Evolutionary conservation across 2,888 invertebrate species (phyloP).

Genomic region (Limnephilus auricula): DNA sequence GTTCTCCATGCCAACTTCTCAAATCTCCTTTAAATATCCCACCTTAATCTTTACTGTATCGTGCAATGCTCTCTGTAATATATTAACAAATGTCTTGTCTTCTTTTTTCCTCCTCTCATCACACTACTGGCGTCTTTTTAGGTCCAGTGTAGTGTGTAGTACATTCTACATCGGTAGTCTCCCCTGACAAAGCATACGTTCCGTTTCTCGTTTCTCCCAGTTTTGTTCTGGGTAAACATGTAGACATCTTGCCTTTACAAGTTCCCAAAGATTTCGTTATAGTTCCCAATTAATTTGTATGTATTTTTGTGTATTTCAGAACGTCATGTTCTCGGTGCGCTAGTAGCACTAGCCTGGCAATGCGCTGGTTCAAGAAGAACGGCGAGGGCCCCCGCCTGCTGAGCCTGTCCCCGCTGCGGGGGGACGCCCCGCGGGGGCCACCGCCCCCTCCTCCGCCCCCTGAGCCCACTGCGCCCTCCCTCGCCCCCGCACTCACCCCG

Average conservation of each 20-base stretch:
- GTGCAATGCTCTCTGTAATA: background rate
- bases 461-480: conserved; percentile 51
- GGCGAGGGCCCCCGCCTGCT: conserved; percentile 83
- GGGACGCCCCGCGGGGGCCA: conserved; percentile 63
- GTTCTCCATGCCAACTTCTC: background rate
- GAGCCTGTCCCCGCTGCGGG: conserved; percentile 79
- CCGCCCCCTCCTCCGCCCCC: conserved; percentile 61
- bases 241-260: background rate
- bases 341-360: conserved; percentile 68
- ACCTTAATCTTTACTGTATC: background rate
- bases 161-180: background rate
- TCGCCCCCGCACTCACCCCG: conserved; percentile 57
- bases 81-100: too few species aligned
- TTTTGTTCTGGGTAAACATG: background rate
- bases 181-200: background rate
- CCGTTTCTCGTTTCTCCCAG: background rate
- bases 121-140: background rate
- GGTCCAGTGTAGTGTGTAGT: background rate
- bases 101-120: too few species aligned
- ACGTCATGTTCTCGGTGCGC: background rate
- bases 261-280: background rate
- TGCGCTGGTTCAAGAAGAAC: conserved; percentile 85
- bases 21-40: background rate
- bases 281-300: background rate
- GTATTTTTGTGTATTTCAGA: conserved; percentile 5